Percentiles rank a stretch among this genome's conserved stretches.
phyloP scores from a whole-genome alignment of 2,888 invertebrate species.

The Drosophila macrospina region DNA sequence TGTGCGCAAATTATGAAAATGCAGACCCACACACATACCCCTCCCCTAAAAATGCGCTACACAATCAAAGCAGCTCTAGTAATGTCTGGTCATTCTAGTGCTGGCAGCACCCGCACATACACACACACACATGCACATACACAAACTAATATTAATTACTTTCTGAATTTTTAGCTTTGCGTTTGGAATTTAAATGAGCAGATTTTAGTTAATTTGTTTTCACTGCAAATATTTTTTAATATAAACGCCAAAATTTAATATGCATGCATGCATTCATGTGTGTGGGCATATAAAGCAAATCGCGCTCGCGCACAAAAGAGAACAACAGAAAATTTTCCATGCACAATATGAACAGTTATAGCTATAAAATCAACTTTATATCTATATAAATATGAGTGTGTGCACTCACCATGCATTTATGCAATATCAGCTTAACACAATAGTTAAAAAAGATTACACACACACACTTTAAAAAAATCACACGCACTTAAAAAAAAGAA shows the following conservation, averaged over 20 bases:
- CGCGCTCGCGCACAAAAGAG: neutral
- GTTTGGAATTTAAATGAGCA: slow-evolving; percentile 58
- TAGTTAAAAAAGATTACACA: neutral
- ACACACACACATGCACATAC: neutral
- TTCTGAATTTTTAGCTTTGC: slow-evolving; percentile 57
- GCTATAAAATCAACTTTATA: slow-evolving; percentile 2
- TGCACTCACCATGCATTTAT: neutral
- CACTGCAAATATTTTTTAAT: slow-evolving; percentile 39
- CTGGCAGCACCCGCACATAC: no score
- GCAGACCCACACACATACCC: slow-evolving; percentile 35
- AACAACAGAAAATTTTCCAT: neutral
- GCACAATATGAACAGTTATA: neutral
- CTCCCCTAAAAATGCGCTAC: neutral
- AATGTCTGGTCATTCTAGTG: slow-evolving; percentile 25
- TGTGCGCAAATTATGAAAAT: slow-evolving; percentile 72
- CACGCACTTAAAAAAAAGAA: no score
- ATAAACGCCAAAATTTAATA: slow-evolving; percentile 37
- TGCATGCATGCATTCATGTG: slow-evolving; percentile 2
- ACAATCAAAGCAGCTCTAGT: neutral
- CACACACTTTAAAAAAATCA: no score
- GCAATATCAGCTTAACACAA: neutral
- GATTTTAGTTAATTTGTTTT: slow-evolving; percentile 67
- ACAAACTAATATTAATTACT: slow-evolving; percentile 66
- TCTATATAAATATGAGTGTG: neutral
- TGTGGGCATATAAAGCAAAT: neutral